Base-by-base conservation (phyloP, 1,140 invertebrate species). In the Drosophila pectinifera region DNA sequence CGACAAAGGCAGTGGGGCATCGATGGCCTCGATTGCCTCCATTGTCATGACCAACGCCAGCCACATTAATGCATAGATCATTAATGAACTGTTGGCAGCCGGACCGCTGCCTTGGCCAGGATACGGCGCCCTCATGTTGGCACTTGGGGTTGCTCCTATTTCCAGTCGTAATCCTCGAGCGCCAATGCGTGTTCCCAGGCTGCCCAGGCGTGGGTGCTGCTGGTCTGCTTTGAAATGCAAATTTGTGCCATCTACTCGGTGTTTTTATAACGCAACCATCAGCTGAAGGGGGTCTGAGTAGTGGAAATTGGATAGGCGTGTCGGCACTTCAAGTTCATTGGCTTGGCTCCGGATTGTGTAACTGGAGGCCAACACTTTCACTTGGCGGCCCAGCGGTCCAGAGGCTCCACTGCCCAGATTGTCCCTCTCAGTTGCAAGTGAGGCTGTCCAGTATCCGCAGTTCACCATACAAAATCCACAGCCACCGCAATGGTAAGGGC, bases 61-160 rank as follows among this genome's bases (percentile, higher is more conserved):
- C 57, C 62, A 45, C 45, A 73, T 64, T 69, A 89, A 80, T 74
- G 70, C 77, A 89, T 89, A 80, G 84, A 89, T 84, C 80, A 70
- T 80, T 89, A 89, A 74, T 80, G 73, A 68, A 67, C 73, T 59
- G 48, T 74, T 67, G 58, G 72, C 70, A 54, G 43, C 64, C 49
- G 48, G 43, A 24, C 63, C 63, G 53, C 20, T 46, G 42, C 41
- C 24, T 22, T 39, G n/a, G 45, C 28, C 41, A 24, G 31, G 39
- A 26, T 53, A 61, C 22, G 45, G 36, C 45, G 28, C 20, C 61
- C 26, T 39, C 80, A 82, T 77, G 59, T 42, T 14, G 31, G 34
- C n/a, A n/a, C 18, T 49, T n/a, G 7, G 61, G 56, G 34, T 10
- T 48, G 20, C 22, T 64, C 20, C 24, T 63, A 16, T 18, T 64